Evolutionary conservation across 2,797 vertebrate species (phyloP).

Genomic region (Coreius guichenoti): DNA sequence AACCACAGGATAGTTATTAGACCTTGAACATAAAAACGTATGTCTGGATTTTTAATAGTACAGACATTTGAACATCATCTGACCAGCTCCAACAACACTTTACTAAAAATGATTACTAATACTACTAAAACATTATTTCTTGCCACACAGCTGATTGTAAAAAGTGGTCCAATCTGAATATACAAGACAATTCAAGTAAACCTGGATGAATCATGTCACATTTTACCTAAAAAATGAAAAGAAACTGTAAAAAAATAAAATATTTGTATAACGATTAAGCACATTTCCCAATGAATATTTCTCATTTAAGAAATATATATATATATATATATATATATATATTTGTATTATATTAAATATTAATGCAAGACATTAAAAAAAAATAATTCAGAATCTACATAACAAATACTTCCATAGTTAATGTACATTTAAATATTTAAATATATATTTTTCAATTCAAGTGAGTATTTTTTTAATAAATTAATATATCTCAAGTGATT

Average conservation of each 20-base stretch:
- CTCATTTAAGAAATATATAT: too few species aligned
- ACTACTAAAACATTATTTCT: not conserved
- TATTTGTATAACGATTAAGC: too few species aligned
- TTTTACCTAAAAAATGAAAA: not conserved
- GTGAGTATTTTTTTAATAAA: too few species aligned
- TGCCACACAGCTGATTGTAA: not conserved
- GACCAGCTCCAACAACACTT: not conserved
- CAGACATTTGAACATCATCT: not conserved
- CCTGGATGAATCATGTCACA: not conserved
- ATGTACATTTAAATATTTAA: too few species aligned
- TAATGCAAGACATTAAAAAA: too few species aligned
- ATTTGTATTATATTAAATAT: too few species aligned
- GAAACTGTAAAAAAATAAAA: not conserved
- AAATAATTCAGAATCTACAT: too few species aligned
- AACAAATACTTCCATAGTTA: too few species aligned
- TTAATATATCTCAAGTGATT: too few species aligned
- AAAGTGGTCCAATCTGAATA: not conserved
- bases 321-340: too few species aligned
- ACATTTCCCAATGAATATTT: too few species aligned
- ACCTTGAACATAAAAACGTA: not conserved
- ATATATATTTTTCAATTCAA: too few species aligned
- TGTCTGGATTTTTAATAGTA: not conserved
- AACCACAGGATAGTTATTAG: constrained; percentile 28
- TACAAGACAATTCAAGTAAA: not conserved
- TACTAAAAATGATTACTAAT: not conserved